Conservation (phyloP, 2,113 vertebrate genomes). For the Leptocoma aspasia region DNA sequence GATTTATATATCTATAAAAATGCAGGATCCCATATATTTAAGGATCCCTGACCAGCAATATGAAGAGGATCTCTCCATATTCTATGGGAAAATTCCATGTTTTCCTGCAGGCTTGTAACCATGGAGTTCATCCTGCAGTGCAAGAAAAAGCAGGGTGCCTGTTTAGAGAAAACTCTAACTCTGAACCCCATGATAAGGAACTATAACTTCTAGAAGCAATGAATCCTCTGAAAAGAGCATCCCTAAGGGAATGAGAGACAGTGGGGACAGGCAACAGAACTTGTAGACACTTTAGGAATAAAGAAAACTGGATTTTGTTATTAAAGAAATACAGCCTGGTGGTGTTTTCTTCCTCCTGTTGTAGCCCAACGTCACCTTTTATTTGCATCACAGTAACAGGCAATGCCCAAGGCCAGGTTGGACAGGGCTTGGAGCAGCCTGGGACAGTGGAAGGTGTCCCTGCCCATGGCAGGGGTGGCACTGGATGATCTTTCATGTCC, state of each 20-base stretch:
- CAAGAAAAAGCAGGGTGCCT: not conserved
- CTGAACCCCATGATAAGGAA: not conserved
- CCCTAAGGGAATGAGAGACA: not conserved
- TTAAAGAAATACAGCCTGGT: not conserved
- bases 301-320: not conserved
- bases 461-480: not conserved
- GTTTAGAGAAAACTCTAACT: not conserved
- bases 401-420: not conserved
- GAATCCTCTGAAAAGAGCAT: not conserved
- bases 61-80: not conserved
- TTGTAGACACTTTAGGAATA: not conserved
- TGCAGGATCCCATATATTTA: not conserved
- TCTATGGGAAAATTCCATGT: not conserved
- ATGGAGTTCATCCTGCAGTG: not conserved
- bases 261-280: not conserved
- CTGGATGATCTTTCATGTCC: not conserved
- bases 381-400: not conserved
- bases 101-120: not conserved
- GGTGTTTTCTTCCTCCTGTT: not conserved
- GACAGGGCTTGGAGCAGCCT: accelerated
- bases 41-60: not conserved
- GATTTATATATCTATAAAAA: not conserved
- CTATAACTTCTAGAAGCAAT: not conserved
- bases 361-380: not conserved
- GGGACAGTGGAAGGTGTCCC: accelerated